Evolutionary conservation across 2,888 invertebrate genomes (phyloP).

Genomic region (Amblyjoppa proteus): DNA sequence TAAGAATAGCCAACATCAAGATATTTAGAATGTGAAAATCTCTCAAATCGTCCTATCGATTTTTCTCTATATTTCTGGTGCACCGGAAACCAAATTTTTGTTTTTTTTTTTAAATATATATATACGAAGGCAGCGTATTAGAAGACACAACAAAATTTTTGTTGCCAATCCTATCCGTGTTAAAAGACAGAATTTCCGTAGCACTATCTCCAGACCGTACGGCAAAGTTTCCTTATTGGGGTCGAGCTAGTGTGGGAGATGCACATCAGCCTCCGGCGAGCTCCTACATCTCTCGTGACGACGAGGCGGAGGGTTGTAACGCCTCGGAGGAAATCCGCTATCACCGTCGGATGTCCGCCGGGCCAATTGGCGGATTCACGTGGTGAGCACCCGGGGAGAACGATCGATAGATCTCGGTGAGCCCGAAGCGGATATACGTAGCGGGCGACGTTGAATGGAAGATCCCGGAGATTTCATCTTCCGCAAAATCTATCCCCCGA

Average conservation of each 20-base stretch:
- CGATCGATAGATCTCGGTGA: slow-evolving; percentile 54
- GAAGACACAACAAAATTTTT: neutral
- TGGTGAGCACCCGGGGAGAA: slow-evolving; percentile 24
- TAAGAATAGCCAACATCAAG: too few species aligned
- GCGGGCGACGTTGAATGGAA: slow-evolving; percentile 22
- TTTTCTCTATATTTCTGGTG: too few species aligned
- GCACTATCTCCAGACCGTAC: neutral
- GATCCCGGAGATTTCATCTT: slow-evolving; percentile 27
- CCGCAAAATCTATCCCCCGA: slow-evolving; percentile 12
- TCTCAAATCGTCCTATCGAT: too few species aligned
- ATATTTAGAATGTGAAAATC: too few species aligned
- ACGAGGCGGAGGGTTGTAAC: slow-evolving; percentile 41
- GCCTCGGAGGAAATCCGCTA: slow-evolving; percentile 58
- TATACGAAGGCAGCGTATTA: too few species aligned
- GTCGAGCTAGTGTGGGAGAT: slow-evolving; percentile 15
- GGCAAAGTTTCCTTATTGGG: slow-evolving; percentile 45
- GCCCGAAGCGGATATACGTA: neutral
- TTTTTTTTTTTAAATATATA: too few species aligned
- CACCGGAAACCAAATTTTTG: too few species aligned
- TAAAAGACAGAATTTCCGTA: slow-evolving; percentile 1
- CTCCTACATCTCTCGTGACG: slow-evolving; percentile 34
- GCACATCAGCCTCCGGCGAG: slow-evolving; percentile 42
- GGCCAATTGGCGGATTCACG: slow-evolving; percentile 59
- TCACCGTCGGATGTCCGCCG: slow-evolving; percentile 62
- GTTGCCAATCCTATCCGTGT: neutral